Evolutionary conservation across 2,797 vertebrate species (phyloP), one percentile per base, ranked within the genome.

Genomic region (Amphiprion clarkii): DNA sequence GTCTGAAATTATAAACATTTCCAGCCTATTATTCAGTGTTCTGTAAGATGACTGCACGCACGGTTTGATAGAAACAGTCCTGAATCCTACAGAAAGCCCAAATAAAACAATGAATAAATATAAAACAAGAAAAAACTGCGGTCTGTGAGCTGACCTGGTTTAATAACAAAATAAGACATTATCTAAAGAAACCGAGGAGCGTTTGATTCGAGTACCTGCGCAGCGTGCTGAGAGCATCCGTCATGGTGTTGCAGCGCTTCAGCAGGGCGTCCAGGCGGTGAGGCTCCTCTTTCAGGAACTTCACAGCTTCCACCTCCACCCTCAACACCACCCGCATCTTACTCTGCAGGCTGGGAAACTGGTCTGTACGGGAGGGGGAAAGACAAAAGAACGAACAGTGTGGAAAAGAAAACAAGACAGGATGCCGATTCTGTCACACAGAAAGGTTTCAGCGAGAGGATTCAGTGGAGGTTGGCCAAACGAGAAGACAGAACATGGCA

Each of bases 231-330:
- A 93, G 90, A 0, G 92, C 93, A 68, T 99, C 97, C 0, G 96
- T 98, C 91, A 99, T 95, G 14, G 76, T 94, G 79, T 95, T 96
- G 90, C 98, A 98, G 79, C 98, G 97, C 81, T 97, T 98, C 79
- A 99, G 96, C 57, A 99, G 93, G 7, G 97, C 96, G 0, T 99
- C 98, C 54, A 99, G 95, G 12, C 97, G 96, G 71, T 96, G 96
- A 0, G 97, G 98, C 85, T 99, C 98, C 87, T 99, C 98, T 86
- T 98, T 99, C 85, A 99, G 95, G 93, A 99, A 99, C 84, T 99
- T 99, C 6, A 99, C 98, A 0, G 97, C 97, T 85, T 99, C 98
- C 75, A 98, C 98, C 94, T 99, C 98, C 84, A 98, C 98, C 1
- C 98, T 89, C 71, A 99, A 93, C 87, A 99, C 97, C 67, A 99